Evolutionary conservation across 2,113 vertebrate genomes (phyloP), one percentile per base, ranked within the genome.

Genomic region (Takifugu flavidus): DNA sequence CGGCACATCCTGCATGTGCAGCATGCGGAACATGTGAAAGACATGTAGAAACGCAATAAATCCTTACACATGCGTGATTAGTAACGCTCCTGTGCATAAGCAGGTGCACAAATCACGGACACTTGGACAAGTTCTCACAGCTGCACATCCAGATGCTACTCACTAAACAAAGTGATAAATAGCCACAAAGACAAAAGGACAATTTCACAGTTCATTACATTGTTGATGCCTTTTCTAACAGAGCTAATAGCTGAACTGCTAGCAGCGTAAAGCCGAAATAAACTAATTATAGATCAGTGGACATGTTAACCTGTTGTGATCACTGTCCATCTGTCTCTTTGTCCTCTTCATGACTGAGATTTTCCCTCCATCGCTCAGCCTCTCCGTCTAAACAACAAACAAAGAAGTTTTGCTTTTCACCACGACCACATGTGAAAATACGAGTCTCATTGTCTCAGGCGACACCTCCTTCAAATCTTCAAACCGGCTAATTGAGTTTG

Each of bases 401-500:
- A 56, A 42, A 77, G 69, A n/a, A 25, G 47, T 25, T 13, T 49
- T 15, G 20, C 47, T 25, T n/a, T 86, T 76, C 69, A 75, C 29
- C 60, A 12, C 8, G 7, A 69, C 60, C 69, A 47, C 71, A 76
- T 70, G 81, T 82, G 75, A 76, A 77, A 86, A 75, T 54, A 53
- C 65, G 72, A 3, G 29, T 57, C 43, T 74, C 49, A 74, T 84
- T 84, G 82, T 79, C 1, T 5, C 57, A 62, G 5, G 6, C 75
- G 78, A 83, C 81, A 66, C 72, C 80, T 84, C 82, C 75, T 85
- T 78, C 56, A 83, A 73, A 75, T 57, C 54, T 75, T 49, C 70
- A 67, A 58, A 54, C 65, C 15, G 70, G 52, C 80, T 88, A 84
- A 89, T 84, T 83, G 78, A 87, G 84, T 87, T 82, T 83, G 82